Evolutionary conservation across 2,797 vertebrate genomes (phyloP), one percentile per base, ranked within the genome.

Genomic region (Gila robusta): DNA sequence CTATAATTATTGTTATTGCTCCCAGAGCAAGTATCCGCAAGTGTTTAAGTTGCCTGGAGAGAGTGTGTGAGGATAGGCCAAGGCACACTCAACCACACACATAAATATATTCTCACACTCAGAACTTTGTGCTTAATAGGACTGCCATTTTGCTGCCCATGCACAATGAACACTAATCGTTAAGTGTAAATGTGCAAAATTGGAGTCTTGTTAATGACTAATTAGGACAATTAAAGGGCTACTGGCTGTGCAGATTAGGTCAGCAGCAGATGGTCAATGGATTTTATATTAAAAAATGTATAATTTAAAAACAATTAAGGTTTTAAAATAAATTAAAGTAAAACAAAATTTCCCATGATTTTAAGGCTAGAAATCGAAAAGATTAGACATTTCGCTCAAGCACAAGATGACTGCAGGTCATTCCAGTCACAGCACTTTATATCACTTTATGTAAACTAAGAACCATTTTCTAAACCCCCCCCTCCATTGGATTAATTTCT

Each of bases 121-220:
- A 79, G 66, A 64, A 49, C 26, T 66, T 70, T n/a, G 37, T 56
- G 54, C 47, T 77, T 73, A 85, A 87, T 49, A 39, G 67, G 71
- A 81, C 23, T 77, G 39, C 28, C 32, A 54, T 83, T 85, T 74
- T 28, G 21, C 52, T 59, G 59, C 37, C 64, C 41, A 8, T 85
- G 49, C 59, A 80, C 73, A 79, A 62, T 85, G 23, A 74, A 85
- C 62, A 82, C 52, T n/a, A 54, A 79, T 84, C 6, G 67, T 82
- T 78, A 79, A 39, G 67, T 54, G 66, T 35, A 72, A 87, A 14
- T 70, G 73, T 83, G 79, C 73, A 84, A 64, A 70, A 82, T 89
- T 87, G 79, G 66, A 82, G 83, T 49, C 73, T 69, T 62, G 67
- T 77, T 85, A 85, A 79, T 64, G 79, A 77, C 67, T 72, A 78